Conservation (phyloP, 2,888 invertebrate species). For the Horisme vitalbata region DNA sequence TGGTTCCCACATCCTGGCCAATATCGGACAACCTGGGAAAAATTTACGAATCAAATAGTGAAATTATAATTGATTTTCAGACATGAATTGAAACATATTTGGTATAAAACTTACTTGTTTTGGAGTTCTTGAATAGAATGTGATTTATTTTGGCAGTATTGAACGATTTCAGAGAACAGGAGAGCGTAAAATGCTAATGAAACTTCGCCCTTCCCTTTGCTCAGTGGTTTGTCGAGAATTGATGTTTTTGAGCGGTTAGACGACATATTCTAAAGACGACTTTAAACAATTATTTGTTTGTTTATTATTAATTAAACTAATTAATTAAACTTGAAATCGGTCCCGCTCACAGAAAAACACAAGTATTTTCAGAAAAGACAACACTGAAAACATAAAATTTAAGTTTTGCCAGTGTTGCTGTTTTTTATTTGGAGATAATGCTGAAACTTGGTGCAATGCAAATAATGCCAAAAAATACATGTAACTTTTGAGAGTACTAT, state of each 20-base stretch:
- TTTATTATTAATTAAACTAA: too few species aligned
- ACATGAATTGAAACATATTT: background rate
- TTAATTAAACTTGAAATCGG: too few species aligned
- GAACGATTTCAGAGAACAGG: slow-evolving; percentile 98
- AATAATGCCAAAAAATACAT: too few species aligned
- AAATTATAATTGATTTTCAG: background rate
- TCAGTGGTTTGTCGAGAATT: slow-evolving; percentile 94
- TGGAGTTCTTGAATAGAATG: slow-evolving; percentile 97
- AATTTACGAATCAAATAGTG: background rate
- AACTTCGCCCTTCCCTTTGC: slow-evolving; percentile 96
- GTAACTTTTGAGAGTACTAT: too few species aligned
- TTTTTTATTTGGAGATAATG: too few species aligned
- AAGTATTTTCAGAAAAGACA: too few species aligned
- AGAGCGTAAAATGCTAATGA: slow-evolving; percentile 96
- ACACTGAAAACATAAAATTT: too few species aligned
- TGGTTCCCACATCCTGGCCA: slow-evolving; percentile 96
- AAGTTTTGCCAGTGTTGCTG: too few species aligned
- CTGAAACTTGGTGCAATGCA: too few species aligned
- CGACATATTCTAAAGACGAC: slow-evolving; percentile 52
- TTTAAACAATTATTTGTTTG: too few species aligned
- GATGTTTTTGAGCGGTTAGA: slow-evolving; percentile 86
- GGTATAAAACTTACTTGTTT: slow-evolving; percentile 88
- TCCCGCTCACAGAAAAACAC: too few species aligned
- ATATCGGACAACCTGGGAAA: slow-evolving; percentile 92
- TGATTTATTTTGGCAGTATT: slow-evolving; percentile 98